Evolutionary conservation across 2,888 invertebrate species (phyloP).

Genomic region (Trachelus stipa): DNA sequence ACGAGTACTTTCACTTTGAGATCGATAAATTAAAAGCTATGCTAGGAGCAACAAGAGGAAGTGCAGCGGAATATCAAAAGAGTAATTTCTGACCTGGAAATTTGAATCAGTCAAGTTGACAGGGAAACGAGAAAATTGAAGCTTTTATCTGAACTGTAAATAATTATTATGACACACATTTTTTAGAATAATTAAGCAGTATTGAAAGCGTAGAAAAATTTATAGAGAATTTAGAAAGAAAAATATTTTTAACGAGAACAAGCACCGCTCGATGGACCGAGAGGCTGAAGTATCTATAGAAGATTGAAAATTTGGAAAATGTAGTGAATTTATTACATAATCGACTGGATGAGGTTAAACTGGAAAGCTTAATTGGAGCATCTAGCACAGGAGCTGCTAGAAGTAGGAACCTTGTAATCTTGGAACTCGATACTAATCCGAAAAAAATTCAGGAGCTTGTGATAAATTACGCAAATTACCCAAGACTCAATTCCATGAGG

Average conservation of each 20-base stretch:
- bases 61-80: slow-evolving; percentile 29
- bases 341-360: slow-evolving; percentile 23
- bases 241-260: neutral
- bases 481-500: neutral
- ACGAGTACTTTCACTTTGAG: slow-evolving; percentile 28
- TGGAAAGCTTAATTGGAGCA: slow-evolving; percentile 32
- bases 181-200: neutral
- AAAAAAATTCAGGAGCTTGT: neutral
- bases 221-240: neutral
- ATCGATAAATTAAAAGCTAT: slow-evolving; percentile 33
- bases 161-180: neutral
- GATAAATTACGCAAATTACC: neutral
- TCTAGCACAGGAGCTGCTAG: slow-evolving; percentile 26
- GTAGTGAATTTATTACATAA: slow-evolving; percentile 29
- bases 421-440: too few species aligned
- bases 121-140: slow-evolving; percentile 27
- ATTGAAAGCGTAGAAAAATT: neutral
- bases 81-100: slow-evolving; percentile 34
- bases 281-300: neutral
- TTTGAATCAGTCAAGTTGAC: slow-evolving; percentile 27
- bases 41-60: slow-evolving; percentile 31
- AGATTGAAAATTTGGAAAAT: slow-evolving; percentile 27
- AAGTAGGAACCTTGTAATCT: slow-evolving; percentile 16
- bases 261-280: neutral
- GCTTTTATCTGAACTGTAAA: slow-evolving; percentile 8